Evolutionary conservation across 1,140 invertebrate species (phyloP).

Genomic region (Heliconius himera): DNA sequence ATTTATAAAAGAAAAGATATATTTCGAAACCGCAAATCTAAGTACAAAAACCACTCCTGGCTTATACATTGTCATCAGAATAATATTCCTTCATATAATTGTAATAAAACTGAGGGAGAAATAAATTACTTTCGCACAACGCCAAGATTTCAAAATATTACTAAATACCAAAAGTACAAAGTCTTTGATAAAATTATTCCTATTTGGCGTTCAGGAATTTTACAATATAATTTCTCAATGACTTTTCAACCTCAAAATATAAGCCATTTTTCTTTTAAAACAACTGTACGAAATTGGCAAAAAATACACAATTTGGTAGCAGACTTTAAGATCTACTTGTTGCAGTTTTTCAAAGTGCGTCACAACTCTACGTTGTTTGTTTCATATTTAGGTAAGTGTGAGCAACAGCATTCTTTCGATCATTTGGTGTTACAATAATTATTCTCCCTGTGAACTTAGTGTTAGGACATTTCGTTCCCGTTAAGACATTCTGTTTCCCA

Average conservation of each 20-base stretch:
- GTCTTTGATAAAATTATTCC: constrained; percentile 39
- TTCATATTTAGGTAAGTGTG: constrained; percentile 59
- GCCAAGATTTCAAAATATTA: constrained; percentile 57
- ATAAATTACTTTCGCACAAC: constrained; percentile 57
- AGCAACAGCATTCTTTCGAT: too few species aligned
- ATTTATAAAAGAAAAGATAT: constrained; percentile 46
- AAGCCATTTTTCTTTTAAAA: constrained; percentile 50
- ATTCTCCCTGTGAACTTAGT: too few species aligned
- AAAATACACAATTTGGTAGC: constrained; percentile 13
- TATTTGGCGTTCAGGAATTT: constrained; percentile 52
- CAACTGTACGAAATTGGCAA: constrained; percentile 36
- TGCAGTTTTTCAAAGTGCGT: constrained; percentile 72
- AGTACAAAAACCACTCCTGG: neutral
- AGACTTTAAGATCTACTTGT: constrained; percentile 41
- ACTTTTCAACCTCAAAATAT: constrained; percentile 56
- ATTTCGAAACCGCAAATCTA: constrained; percentile 7
- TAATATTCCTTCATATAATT: constrained; percentile 27
- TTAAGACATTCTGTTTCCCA: too few species aligned
- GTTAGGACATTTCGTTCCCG: too few species aligned
- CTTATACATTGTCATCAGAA: neutral
- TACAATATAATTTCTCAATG: constrained; percentile 56
- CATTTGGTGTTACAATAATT: too few species aligned
- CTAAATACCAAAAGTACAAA: constrained; percentile 52
- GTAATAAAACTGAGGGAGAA: constrained; percentile 48
- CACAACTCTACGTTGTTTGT: constrained; percentile 67